Base-by-base conservation (phyloP, 92 coral and sea anemone genomes). In the Actinernus sp. region DNA sequence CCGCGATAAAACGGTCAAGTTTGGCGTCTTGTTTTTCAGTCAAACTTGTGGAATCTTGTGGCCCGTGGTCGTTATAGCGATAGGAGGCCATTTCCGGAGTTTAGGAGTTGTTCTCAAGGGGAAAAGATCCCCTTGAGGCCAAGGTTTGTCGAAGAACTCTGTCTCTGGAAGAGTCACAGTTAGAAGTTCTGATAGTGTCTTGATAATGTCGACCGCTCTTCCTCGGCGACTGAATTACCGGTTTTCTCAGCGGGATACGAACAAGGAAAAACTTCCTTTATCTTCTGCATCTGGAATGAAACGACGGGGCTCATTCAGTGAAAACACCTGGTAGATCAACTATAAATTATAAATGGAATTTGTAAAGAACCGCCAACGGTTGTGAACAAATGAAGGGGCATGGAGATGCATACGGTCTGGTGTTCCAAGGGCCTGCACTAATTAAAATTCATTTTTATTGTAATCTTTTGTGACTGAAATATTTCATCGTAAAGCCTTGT, bases 11-110 rank as follows among this genome's bases (percentile, higher is more conserved):
- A 18, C 83, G 85, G 78, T 95, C 92, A 41, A 95, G 82, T 72
- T 73, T 82, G 24, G 75, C 95, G 56, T 95, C 99, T 34, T 91
- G 97, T 78, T 83, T 84, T 62, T 87, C 99, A 59, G 76, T 71
- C 31, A 89, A 60, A 29, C 91, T 73, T 25, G 76, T 79, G 38
- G 78, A 73, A 51, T 76, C 80, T 9, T 57, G 73, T 23, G 66
- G 72, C 22, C 76, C 59, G 33, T 56, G 71, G 24, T 86, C 86
- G 19, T 83, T 74, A 59, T 75, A 86, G 39, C 89, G 92, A 76
- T 76, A 76, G 26, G 89, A 77, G 31, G 91, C 76, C 97, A 90
- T 90, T 52, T 63, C 21, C 60, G 6, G 16, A 6, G 14, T 6
- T 34, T 34, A 34, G 14, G 41, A 6, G 6, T 34, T 34, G 8